phyloP scores from a whole-genome alignment of 1,140 invertebrate species.

The Lepidurus arcticus region DNA sequence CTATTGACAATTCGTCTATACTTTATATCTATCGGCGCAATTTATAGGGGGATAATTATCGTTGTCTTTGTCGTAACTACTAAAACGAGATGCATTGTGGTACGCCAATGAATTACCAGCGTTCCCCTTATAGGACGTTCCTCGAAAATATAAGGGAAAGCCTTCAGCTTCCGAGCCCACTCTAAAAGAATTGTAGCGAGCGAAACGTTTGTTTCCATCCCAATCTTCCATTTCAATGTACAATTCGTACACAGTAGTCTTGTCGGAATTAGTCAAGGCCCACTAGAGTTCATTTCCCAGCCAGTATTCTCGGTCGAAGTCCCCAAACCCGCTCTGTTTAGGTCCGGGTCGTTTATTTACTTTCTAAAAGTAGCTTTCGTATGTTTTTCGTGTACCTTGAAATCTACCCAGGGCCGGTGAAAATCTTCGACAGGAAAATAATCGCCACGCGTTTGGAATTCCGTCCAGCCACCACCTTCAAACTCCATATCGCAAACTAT shows the following conservation, averaged over 20 bases:
- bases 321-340: background rate
- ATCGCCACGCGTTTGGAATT: background rate
- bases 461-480: background rate
- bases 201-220: background rate
- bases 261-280: background rate
- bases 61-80: conserved; percentile 55
- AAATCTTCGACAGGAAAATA: background rate
- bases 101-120: conserved; percentile 53
- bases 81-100: conserved; percentile 55
- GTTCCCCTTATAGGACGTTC: conserved; percentile 51
- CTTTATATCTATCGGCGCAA: background rate
- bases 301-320: background rate
- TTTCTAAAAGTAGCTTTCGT: background rate
- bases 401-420: background rate
- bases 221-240: background rate
- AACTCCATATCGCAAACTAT: background rate
- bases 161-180: conserved; percentile 48
- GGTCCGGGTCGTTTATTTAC: background rate
- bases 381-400: background rate
- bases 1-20: background rate
- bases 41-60: conserved; percentile 46
- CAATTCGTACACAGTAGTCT: background rate
- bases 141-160: conserved; percentile 47
- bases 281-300: background rate
- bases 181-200: conserved; percentile 36